Conservation (phyloP, 1,140 invertebrate genomes). For the Tetranychus cinnabarinus region DNA sequence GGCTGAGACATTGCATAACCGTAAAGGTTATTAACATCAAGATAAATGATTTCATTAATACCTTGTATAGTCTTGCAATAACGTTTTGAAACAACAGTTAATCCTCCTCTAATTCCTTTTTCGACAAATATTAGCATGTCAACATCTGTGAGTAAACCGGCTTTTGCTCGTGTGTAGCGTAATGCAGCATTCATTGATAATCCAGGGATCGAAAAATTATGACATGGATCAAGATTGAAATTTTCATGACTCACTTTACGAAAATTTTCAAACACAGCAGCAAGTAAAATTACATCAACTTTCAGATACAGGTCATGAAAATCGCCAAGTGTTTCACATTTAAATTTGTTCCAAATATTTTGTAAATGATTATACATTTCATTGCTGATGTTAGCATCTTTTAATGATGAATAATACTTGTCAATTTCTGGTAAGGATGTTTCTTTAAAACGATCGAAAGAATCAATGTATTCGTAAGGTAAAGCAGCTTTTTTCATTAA, state of each 20-base stretch:
- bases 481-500: neutral
- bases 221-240: neutral
- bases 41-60: neutral
- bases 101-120: constrained; percentile 5
- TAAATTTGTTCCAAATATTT: neutral
- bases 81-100: neutral
- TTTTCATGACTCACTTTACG: neutral
- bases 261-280: neutral
- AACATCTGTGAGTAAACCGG: neutral
- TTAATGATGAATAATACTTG: neutral
- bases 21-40: neutral
- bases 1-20: neutral
- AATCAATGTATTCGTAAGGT: neutral
- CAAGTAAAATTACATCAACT: neutral
- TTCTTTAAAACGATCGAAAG: neutral
- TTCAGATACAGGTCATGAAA: neutral
- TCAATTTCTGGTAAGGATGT: neutral
- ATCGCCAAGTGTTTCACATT: neutral
- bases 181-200: neutral
- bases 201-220: neutral
- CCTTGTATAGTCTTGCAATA: neutral
- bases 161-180: neutral
- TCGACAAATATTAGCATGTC: neutral
- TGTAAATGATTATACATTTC: neutral
- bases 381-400: neutral